phyloP scores from a whole-genome alignment of 2,113 vertebrate species.

The Suricata suricatta region DNA sequence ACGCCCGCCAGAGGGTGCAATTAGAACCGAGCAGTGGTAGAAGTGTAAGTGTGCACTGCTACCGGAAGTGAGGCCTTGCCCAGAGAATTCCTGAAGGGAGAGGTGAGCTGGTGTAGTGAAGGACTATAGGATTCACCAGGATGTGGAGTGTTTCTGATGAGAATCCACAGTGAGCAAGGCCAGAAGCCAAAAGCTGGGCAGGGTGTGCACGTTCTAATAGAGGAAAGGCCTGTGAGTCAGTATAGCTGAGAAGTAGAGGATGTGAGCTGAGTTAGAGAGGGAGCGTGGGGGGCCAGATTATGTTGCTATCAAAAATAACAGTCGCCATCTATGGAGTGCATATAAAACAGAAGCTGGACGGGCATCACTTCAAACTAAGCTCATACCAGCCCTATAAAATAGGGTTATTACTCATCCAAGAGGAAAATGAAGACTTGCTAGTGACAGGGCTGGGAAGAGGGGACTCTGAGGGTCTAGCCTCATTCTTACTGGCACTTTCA shows the following conservation, averaged over 20 bases:
- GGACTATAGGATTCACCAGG: neutral
- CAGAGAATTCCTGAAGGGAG: neutral
- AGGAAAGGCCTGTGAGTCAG: neutral
- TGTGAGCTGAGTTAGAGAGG: neutral
- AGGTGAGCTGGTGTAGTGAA: neutral
- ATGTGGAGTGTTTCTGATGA: neutral
- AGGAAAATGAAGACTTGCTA: neutral
- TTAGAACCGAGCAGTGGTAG: neutral
- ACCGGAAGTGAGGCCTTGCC: neutral
- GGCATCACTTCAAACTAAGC: neutral
- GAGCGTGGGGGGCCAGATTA: neutral
- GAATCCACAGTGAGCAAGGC: neutral
- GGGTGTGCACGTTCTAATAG: neutral
- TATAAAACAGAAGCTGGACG: neutral
- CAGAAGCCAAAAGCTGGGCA: neutral
- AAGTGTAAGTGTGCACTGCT: neutral
- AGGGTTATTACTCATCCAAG: neutral
- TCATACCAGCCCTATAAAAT: neutral
- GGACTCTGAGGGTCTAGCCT: neutral
- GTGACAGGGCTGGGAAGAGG: neutral
- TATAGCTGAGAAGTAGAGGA: neutral
- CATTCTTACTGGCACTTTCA: neutral
- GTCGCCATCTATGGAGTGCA: neutral
- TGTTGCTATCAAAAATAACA: neutral
- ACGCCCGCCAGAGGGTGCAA: fast-evolving